Base-by-base conservation (phyloP, 37 sponge, comb jelly and placozoan genomes). In the Mnemiopsis leidyi region DNA sequence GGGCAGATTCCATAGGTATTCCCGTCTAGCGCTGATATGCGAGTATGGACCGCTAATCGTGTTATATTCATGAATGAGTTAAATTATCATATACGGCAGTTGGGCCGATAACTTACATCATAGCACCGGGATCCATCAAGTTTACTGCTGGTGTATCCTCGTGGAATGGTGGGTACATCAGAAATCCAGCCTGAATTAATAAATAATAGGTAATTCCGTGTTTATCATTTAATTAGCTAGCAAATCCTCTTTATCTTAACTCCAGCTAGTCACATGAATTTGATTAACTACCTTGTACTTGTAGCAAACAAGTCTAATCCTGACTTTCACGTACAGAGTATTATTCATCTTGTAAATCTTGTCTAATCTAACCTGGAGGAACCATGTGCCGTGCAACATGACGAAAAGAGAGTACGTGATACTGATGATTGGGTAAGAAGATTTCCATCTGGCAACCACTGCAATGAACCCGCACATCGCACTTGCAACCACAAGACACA, bases 181-280 rank as follows among this genome's bases (percentile, higher is more conserved):
- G 75, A 71, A 71, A 71, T 18, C 75, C 75, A 23, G 75, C 75
- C 75, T 71, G 75, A 23, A n/a, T n/a, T n/a, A n/a, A n/a, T n/a
- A n/a, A n/a, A n/a, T n/a, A n/a, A n/a, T n/a, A n/a, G n/a, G n/a
- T n/a, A n/a, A n/a, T n/a, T n/a, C n/a, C n/a, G n/a, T n/a, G n/a
- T n/a, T n/a, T n/a, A n/a, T n/a, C n/a, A n/a, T n/a, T n/a, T n/a
- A n/a, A n/a, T n/a, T n/a, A n/a, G n/a, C n/a, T n/a, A n/a, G n/a
- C n/a, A n/a, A n/a, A n/a, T n/a, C n/a, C n/a, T n/a, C n/a, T n/a
- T n/a, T n/a, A n/a, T n/a, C n/a, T n/a, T n/a, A n/a, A n/a, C n/a
- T n/a, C n/a, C n/a, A n/a, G n/a, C n/a, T n/a, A n/a, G n/a, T n/a
- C n/a, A n/a, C n/a, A n/a, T n/a, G n/a, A n/a, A n/a, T n/a, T n/a